Evolutionary conservation across 2,113 vertebrate genomes (phyloP), one percentile per base, ranked within the genome.

Genomic region (Antechinus stuartii): DNA sequence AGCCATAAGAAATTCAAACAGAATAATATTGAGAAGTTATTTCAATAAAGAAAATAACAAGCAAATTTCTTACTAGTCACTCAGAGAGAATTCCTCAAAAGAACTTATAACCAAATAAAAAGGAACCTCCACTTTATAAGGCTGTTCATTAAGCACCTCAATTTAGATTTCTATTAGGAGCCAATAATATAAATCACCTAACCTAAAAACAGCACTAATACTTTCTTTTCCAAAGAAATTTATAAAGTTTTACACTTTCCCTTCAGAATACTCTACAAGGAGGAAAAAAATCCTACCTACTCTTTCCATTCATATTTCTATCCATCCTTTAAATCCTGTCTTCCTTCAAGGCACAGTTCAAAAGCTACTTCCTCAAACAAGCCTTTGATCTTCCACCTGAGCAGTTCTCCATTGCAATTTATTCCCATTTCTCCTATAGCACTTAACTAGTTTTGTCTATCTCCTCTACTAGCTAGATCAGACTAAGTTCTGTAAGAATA

Each of bases 81-180:
- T 35, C 61, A 68, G 5, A 30, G 30, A 55, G 30, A 35, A n/a
- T 68, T 68, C 35, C 14, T 35, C 14, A 68, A 49, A 49, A n/a
- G 27, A 57, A 30, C 6, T 57, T 11, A 68, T 68, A 56, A 42
- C 61, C 89, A 22, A 96, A 89, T 89, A 96, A 94, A 91, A 93
- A 56, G 3, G 94, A n/a, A 42, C 55, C 25, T 96, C 94, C 55
- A 61, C 68, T 91, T 96, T 91, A 97, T 11, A 91, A 10, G 96
- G 54, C 8, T 96, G 23, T 24, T 55, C 14, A 95, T 30, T 53
- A 30, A n/a, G 57, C 92, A 95, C 26, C 95, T 94, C 84, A 89
- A 2, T 47, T 2, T 61, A 89, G 56, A 8, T 30, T n/a, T 91
- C 1, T n/a, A 68, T n/a, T 68, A 14, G 61, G 12, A 16, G 12